These are phyloP conservation scores for Netelia melanura DNA, from an alignment of 2,888 invertebrate genomes.

Conservation along the genomic window DNA sequence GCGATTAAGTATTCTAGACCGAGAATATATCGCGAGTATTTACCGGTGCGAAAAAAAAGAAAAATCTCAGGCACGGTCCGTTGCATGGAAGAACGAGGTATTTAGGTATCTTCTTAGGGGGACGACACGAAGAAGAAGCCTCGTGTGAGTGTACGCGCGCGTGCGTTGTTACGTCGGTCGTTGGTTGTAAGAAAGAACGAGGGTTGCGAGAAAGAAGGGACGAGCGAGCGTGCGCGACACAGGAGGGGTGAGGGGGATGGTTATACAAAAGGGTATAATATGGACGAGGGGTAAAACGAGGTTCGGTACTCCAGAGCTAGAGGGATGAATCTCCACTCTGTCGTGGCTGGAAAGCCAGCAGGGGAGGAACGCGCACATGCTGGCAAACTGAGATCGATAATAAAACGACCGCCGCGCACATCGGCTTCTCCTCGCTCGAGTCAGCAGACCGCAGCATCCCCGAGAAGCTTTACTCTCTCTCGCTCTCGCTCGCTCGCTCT, in stretches of 20 bases:
- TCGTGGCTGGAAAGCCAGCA: background rate
- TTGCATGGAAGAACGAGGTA: slow-evolving; percentile 11
- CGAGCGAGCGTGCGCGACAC: background rate
- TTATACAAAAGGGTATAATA: slow-evolving; percentile 4
- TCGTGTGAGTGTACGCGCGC: background rate
- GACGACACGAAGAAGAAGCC: background rate
- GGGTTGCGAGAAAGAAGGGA: background rate
- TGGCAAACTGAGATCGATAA: slow-evolving; percentile 80
- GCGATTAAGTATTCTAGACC: background rate
- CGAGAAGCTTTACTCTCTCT: slow-evolving; percentile 24
- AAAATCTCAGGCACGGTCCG: background rate
- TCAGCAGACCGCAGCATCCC: slow-evolving; percentile 79
- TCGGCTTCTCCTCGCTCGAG: slow-evolving; percentile 34
- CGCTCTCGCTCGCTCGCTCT: background rate
- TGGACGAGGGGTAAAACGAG: background rate
- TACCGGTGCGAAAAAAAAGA: background rate
- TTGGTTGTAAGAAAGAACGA: slow-evolving; percentile 15
- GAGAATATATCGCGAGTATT: background rate
- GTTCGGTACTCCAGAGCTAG: background rate
- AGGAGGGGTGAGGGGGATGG: background rate
- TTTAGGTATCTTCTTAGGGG: slow-evolving; percentile 1
- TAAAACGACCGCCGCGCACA: slow-evolving; percentile 76
- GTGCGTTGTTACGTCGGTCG: background rate
- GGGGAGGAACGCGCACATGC: slow-evolving; percentile 16
- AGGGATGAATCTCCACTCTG: background rate